Conservation (phyloP, 2,113 vertebrate genomes). For the Lipophrys pholis region DNA sequence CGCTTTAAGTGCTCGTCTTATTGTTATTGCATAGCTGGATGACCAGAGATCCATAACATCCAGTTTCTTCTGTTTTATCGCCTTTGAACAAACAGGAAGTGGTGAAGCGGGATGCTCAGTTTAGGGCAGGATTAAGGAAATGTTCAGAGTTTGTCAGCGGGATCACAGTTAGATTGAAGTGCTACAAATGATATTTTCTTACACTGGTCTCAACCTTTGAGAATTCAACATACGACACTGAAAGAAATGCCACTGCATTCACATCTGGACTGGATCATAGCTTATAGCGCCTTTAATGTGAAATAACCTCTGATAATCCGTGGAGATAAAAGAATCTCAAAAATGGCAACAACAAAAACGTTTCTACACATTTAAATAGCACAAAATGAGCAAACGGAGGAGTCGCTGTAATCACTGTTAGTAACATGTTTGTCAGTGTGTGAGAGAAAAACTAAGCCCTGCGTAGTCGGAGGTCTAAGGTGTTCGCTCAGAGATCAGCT, state of each 20-base stretch:
- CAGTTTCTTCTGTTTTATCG: not conserved
- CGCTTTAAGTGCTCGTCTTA: not conserved
- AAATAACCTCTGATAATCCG: not conserved
- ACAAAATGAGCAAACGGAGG: no score
- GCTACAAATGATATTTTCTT: constrained; percentile 27
- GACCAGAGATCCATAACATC: not conserved
- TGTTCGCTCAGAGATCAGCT: no score
- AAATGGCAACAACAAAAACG: not conserved
- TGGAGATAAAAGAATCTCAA: not conserved
- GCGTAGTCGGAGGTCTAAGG: no score
- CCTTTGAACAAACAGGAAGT: not conserved
- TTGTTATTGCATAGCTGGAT: constrained; percentile 47
- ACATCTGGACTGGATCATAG: not conserved
- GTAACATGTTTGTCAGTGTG: no score
- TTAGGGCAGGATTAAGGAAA: not conserved
- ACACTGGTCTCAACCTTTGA: constrained; percentile 8
- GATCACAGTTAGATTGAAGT: constrained; percentile 19
- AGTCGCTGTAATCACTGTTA: no score
- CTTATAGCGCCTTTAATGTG: not conserved
- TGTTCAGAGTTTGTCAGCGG: not conserved
- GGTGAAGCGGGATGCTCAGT: not conserved
- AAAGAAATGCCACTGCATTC: not conserved
- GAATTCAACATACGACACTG: constrained; percentile 11
- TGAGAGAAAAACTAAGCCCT: no score
- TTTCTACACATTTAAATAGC: no score